These are phyloP conservation scores for Psittacula echo DNA, from an alignment of 2,797 vertebrate species.

Conservation along the genomic window DNA sequence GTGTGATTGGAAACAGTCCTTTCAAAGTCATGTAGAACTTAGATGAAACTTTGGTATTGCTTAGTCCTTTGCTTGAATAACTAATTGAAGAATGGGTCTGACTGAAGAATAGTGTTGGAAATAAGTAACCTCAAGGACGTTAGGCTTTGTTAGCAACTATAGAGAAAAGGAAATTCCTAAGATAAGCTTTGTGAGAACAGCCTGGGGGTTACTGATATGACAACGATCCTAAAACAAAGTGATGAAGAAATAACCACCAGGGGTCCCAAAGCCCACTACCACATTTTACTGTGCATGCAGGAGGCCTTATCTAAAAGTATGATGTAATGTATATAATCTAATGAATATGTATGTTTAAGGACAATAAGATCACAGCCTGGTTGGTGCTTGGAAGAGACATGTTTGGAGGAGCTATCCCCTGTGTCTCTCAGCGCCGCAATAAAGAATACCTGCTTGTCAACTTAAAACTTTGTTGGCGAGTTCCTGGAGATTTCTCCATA, in stretches of 20 bases:
- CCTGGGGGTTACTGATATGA: background rate
- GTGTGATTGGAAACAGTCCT: background rate
- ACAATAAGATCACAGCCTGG: background rate
- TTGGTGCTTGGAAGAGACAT: background rate
- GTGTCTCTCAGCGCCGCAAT: rapidly evolving
- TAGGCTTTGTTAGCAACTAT: background rate
- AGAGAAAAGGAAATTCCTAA: background rate
- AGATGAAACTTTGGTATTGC: background rate
- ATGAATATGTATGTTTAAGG: background rate
- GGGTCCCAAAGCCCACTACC: background rate
- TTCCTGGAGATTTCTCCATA: background rate
- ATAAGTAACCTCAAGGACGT: background rate
- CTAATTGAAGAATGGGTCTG: background rate
- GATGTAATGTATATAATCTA: background rate
- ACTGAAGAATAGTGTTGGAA: background rate
- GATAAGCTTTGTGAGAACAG: background rate
- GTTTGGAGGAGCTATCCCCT: background rate
- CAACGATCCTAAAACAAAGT: background rate
- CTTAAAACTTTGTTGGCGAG: background rate
- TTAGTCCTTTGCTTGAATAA: background rate
- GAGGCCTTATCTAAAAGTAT: background rate
- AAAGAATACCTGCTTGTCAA: background rate
- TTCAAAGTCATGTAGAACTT: background rate
- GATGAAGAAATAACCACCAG: background rate
- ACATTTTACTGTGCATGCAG: background rate